Evolutionary conservation across 2,797 vertebrate genomes (phyloP), one percentile per base, ranked within the genome.

Genomic region (Pseudotriccus pelzelni): DNA sequence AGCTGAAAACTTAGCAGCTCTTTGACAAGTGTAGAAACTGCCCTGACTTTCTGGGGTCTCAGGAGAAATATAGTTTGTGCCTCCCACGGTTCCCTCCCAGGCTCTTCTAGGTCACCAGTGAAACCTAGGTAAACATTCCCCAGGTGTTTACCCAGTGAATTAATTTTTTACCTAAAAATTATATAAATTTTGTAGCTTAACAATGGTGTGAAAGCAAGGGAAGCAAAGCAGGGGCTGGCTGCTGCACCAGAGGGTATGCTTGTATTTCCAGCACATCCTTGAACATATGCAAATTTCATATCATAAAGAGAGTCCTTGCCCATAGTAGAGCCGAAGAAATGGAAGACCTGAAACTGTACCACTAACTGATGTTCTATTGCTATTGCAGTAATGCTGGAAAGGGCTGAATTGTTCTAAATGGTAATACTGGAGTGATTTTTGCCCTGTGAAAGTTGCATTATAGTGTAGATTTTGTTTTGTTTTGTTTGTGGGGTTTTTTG

Each of bases 391-490:
- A 39, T 47, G 25, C 2, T 72, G 37, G 53, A 46, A 10, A 37
- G 3, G 9, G 4, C 6, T 67, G 34, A 81, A 20, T 41, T 62
- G 12, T 50, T 62, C 36, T 43, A 44, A 74, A 17, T 25, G 0
- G 1, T 41, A 77, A 46, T 27, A 39, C 22, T 64, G 17, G 27
- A 56, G n/a, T 64, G 46, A 56, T 63, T 77, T 81, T 84, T 87
- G 21, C 9, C 12, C 24, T 67, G 28, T 58, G n/a, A n/a, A 67
- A 58, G 9, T 63, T 82, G 16, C 14, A 46, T 56, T 4, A 2
- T 0, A 6, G 12, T 44, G 17, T 1, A 2, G 13, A 56, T 67
- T 52, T 14, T 23, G 12, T 32, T 32, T n/a, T 2, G 18, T 6
- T n/a, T 34, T n/a, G 14, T 14, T 11, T 58, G 7, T 12, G 32